Conservation (phyloP, 2,113 vertebrate genomes). For the Salvator merianae region DNA sequence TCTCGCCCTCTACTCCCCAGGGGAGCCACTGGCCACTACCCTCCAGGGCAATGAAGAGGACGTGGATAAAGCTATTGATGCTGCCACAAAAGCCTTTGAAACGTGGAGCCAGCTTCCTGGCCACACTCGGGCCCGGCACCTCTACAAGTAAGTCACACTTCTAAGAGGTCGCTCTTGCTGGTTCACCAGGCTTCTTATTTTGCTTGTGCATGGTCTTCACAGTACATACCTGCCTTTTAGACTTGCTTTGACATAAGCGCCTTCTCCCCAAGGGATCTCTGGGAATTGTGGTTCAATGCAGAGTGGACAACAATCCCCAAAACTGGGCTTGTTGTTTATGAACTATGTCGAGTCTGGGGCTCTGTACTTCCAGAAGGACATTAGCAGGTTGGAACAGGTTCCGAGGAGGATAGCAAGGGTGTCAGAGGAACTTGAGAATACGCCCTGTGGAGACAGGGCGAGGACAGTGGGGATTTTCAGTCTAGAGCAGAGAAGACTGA, state of each 20-base stretch:
- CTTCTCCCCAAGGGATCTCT: background rate
- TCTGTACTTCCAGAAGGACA: no score
- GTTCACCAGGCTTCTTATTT: no score
- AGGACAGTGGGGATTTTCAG: no score
- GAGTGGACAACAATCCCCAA: background rate
- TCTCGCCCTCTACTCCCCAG: conserved; percentile 35
- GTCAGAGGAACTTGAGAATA: no score
- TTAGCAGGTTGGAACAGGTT: no score
- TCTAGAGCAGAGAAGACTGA: no score
- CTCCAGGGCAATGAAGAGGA: conserved; percentile 60
- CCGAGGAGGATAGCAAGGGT: no score
- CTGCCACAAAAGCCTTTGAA: conserved; percentile 37
- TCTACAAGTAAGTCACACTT: conserved; percentile 59
- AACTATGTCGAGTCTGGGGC: no score
- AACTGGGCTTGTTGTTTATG: no score
- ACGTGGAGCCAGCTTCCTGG: conserved; percentile 62
- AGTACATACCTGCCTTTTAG: background rate
- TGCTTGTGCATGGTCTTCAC: no score
- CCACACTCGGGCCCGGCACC: conserved; percentile 60
- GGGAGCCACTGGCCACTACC: conserved; percentile 63
- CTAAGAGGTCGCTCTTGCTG: background rate
- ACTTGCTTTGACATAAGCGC: background rate
- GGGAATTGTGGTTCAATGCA: background rate
- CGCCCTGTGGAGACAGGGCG: no score
- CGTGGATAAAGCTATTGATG: conserved; percentile 40